These are phyloP conservation scores for Rhorus exstirpatorius DNA, from an alignment of 2,888 invertebrate species.

Conservation along the genomic window DNA sequence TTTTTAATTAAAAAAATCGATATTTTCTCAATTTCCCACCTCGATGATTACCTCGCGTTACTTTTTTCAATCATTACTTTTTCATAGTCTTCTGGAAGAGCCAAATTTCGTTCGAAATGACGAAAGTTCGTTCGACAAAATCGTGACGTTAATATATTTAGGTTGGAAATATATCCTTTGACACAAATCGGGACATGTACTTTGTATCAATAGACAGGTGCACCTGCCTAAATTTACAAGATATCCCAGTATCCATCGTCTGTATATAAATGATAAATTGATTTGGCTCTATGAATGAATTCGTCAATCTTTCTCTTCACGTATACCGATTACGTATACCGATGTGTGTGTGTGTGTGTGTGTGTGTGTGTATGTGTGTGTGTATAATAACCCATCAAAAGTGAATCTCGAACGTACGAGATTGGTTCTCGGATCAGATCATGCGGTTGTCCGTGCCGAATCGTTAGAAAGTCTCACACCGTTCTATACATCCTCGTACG, in stretches of 20 bases:
- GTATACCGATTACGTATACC: conserved; percentile 58
- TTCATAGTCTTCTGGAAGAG: too few species aligned
- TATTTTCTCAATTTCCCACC: too few species aligned
- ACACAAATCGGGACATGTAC: too few species aligned
- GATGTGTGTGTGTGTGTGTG: conserved; percentile 71
- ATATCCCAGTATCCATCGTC: conserved; percentile 68
- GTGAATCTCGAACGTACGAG: conserved; percentile 72
- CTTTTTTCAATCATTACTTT: too few species aligned
- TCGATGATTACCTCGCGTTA: too few species aligned
- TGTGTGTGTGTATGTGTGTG: conserved; percentile 52
- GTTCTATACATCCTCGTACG: conserved; percentile 21
- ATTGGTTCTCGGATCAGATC: conserved; percentile 79
- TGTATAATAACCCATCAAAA: conserved; percentile 68
- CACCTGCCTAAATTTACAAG: conserved; percentile 1
- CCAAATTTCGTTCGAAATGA: too few species aligned
- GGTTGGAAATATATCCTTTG: too few species aligned
- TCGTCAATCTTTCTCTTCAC: conserved; percentile 44
- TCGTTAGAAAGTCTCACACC: conserved; percentile 82
- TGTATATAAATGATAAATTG: conserved; percentile 84
- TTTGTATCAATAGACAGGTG: too few species aligned
- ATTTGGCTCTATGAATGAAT: conserved; percentile 71
- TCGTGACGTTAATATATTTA: too few species aligned
- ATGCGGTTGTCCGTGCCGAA: conserved; percentile 78
- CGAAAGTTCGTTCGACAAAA: too few species aligned
- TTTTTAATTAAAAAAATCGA: too few species aligned